Conservation (phyloP, 2,113 vertebrate genomes). For the Podilymbus podiceps region DNA sequence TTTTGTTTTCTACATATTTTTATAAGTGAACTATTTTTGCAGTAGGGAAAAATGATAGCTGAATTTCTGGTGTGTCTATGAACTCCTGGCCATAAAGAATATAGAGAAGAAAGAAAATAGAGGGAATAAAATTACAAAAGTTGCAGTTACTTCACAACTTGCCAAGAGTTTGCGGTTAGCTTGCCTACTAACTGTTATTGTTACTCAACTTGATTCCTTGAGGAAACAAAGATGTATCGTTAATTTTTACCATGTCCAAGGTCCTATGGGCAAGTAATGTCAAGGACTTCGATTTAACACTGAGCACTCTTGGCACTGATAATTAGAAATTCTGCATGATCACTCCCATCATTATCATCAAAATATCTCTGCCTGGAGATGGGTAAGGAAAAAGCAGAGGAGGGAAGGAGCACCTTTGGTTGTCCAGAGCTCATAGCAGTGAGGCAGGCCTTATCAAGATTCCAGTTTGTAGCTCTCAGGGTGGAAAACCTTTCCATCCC, state of each 20-base stretch:
- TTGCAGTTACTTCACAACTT: constrained; percentile 7
- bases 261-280: not conserved
- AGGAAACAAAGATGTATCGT: not conserved
- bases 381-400: not conserved
- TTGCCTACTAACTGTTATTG: not conserved
- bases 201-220: constrained; percentile 19
- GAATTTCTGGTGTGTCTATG: not conserved
- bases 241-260: not conserved
- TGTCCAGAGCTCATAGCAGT: not conserved
- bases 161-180: not conserved
- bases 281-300: not conserved
- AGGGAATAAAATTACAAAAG: constrained; percentile 20
- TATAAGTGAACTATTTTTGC: not conserved
- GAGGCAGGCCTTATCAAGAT: not conserved
- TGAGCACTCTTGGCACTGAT: not conserved
- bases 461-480: not conserved
- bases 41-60: not conserved
- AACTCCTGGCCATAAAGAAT: not conserved
- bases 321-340: not conserved
- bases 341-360: fast-evolving
- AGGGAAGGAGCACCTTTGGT: not conserved
- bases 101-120: too few relatives aligned
- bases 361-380: not conserved
- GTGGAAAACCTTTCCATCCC: not conserved
- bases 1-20: not conserved